These are phyloP conservation scores for Andrena camellia DNA, from an alignment of 2,888 invertebrate species.

Conservation along the genomic window DNA sequence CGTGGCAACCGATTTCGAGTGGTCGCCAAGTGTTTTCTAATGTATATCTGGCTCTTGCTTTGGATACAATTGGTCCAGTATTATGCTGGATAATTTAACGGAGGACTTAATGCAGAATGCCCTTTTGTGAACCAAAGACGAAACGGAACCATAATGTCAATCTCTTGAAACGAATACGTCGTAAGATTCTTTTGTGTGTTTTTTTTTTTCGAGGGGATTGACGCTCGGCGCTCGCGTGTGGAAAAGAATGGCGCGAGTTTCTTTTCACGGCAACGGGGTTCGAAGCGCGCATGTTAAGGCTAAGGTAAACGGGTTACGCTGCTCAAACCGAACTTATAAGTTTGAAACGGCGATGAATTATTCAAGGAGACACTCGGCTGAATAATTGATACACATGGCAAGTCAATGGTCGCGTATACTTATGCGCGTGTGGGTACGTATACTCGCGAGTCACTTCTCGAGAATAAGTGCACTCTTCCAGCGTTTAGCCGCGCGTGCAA, in stretches of 20 bases:
- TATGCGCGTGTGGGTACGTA: conserved; percentile 4
- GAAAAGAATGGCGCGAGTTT: conserved; percentile 48
- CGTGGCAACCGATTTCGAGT: too few relatives aligned
- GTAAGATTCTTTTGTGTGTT: background rate
- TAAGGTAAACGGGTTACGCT: conserved; percentile 70
- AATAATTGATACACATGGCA: conserved; percentile 80
- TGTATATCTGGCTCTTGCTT: too few relatives aligned
- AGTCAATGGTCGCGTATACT: conserved; percentile 57
- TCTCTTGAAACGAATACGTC: too few relatives aligned
- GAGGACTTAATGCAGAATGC: too few relatives aligned
- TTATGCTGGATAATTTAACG: too few relatives aligned
- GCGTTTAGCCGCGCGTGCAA: conserved; percentile 25
- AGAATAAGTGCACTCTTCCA: conserved; percentile 1
- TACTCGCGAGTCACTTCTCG: conserved; percentile 20
- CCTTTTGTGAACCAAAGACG: too few relatives aligned
- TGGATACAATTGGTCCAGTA: too few relatives aligned
- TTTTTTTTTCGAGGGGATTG: conserved; percentile 22
- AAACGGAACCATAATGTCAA: too few relatives aligned
- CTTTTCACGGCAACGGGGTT: conserved; percentile 34
- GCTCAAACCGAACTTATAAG: conserved; percentile 70
- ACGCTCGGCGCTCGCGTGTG: conserved; percentile 15
- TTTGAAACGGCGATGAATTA: conserved; percentile 76
- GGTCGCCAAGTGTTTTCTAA: too few relatives aligned
- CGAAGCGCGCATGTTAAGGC: conserved; percentile 35
- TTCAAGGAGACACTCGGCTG: conserved; percentile 76